Evolutionary conservation across 2,888 invertebrate genomes (phyloP).

Genomic region (Mimumesa dahlbomi): DNA sequence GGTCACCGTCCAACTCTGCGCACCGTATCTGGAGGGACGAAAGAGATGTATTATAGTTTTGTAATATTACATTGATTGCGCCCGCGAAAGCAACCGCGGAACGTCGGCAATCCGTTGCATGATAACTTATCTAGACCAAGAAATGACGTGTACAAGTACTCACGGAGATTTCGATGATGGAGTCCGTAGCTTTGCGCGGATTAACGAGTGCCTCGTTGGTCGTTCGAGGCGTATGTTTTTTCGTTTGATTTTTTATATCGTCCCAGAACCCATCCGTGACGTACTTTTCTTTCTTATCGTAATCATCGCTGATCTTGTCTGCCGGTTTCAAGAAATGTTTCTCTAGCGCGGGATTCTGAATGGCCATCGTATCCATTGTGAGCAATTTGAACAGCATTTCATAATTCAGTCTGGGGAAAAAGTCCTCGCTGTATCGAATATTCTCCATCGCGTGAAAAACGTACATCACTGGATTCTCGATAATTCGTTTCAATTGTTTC

Average conservation of each 20-base stretch:
- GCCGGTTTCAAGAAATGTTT: not conserved
- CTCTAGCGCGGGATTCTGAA: conserved; percentile 66
- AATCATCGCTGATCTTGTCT: not conserved
- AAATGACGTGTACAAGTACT: conserved; percentile 43
- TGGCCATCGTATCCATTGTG: conserved; percentile 80
- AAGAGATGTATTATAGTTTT: no score
- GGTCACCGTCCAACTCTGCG: conserved; percentile 82
- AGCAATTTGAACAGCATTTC: conserved; percentile 83
- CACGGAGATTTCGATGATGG: conserved; percentile 76
- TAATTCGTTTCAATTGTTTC: conserved; percentile 85
- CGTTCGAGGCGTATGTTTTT: conserved; percentile 24
- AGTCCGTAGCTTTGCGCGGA: conserved; percentile 66
- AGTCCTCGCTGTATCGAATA: conserved; percentile 84
- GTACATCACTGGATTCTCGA: conserved; percentile 88
- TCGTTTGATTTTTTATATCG: conserved; percentile 38
- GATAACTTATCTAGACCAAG: no score
- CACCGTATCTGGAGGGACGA: conserved; percentile 72
- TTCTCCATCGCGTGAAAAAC: conserved; percentile 86
- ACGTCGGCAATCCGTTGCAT: no score
- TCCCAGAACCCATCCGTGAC: conserved; percentile 64
- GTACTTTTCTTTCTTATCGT: conserved; percentile 12
- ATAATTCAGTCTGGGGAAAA: conserved; percentile 85
- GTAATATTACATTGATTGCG: no score
- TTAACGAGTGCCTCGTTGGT: conserved; percentile 68
- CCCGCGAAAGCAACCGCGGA: no score